These are phyloP conservation scores for Mycetomoellerius zeteki DNA, from an alignment of 1,140 invertebrate genomes.

Conservation along the genomic window DNA sequence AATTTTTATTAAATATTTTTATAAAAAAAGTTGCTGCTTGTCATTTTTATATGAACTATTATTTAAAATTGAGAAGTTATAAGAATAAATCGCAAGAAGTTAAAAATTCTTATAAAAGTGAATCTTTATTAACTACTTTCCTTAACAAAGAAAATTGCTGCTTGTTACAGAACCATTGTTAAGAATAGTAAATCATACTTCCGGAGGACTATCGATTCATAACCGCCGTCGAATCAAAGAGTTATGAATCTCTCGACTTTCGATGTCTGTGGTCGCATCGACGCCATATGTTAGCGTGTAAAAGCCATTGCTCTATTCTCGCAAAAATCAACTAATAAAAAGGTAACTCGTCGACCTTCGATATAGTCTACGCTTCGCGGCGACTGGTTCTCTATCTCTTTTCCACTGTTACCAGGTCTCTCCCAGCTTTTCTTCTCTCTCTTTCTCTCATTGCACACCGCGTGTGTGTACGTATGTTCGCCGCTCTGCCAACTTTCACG, in stretches of 20 bases:
- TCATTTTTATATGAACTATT: neutral
- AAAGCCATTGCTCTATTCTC: constrained; percentile 74
- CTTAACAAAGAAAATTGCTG: neutral
- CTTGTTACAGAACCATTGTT: neutral
- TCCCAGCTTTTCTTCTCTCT: constrained; percentile 41
- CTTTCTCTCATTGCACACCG: constrained; percentile 31
- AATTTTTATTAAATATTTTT: neutral
- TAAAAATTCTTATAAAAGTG: neutral
- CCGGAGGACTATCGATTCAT: constrained; percentile 53
- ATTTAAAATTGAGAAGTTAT: neutral
- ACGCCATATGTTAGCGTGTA: constrained; percentile 78
- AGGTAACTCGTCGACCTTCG: constrained; percentile 84
- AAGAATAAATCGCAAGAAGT: neutral
- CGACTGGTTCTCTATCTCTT: constrained; percentile 69
- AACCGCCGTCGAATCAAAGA: constrained; percentile 9
- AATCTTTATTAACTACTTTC: constrained; percentile 9
- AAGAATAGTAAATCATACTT: neutral
- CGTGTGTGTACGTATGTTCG: constrained; percentile 29
- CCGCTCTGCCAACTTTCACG: constrained; percentile 83
- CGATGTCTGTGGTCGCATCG: constrained; percentile 61
- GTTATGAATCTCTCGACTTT: constrained; percentile 68
- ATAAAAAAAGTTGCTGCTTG: neutral
- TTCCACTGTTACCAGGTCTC: constrained; percentile 16
- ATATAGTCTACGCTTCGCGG: constrained; percentile 78
- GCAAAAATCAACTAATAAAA: constrained; percentile 80